These are phyloP conservation scores for Platorchestia sp. DNA, from an alignment of 1,140 invertebrate genomes.

Conservation along the genomic window DNA sequence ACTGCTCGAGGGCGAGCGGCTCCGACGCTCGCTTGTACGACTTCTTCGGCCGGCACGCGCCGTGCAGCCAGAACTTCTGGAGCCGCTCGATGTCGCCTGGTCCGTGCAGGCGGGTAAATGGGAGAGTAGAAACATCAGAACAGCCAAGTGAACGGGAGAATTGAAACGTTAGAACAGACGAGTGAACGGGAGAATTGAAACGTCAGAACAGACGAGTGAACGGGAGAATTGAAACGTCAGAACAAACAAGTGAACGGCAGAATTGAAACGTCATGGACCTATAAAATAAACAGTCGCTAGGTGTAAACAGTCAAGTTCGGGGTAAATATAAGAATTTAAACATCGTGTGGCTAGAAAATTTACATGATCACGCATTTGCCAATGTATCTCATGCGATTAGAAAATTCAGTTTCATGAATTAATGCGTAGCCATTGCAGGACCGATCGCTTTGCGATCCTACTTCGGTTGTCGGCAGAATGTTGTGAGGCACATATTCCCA, in stretches of 20 bases:
- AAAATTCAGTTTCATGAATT: not conserved
- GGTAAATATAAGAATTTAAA: not conserved
- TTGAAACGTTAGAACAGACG: too few relatives aligned
- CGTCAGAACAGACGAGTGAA: too few relatives aligned
- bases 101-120: too few relatives aligned
- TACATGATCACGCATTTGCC: not conserved
- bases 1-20: constrained; percentile 95
- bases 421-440: not conserved
- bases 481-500: not conserved
- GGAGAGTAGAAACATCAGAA: too few relatives aligned
- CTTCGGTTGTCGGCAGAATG: not conserved
- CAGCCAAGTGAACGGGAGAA: too few relatives aligned
- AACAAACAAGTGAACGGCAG: too few relatives aligned
- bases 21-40: constrained; percentile 76
- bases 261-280: too few relatives aligned
- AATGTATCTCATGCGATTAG: not conserved
- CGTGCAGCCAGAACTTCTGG: constrained; percentile 97
- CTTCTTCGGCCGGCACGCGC: constrained; percentile 93
- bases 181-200: too few relatives aligned
- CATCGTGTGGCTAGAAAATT: not conserved
- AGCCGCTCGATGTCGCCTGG: constrained; percentile 92
- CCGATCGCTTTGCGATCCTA: not conserved
- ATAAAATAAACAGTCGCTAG: too few relatives aligned
- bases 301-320: not conserved
- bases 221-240: too few relatives aligned